phyloP scores from a whole-genome alignment of 2,888 invertebrate genomes.

The Acrobasis consociella region DNA sequence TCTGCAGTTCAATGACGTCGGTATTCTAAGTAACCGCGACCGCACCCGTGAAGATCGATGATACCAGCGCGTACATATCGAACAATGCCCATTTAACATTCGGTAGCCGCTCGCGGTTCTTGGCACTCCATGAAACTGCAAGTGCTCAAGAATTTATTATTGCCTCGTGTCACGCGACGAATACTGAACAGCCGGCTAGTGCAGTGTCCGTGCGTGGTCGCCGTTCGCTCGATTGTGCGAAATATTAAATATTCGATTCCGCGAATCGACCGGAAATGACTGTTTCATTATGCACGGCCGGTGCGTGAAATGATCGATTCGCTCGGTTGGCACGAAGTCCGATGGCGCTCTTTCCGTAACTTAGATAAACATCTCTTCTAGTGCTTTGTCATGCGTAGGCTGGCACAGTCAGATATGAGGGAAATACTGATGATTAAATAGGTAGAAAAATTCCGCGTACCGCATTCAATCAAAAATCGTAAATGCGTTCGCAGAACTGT shows the following conservation, averaged over 20 bases:
- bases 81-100: constrained; percentile 72
- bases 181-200: constrained; percentile 62
- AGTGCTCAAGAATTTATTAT: constrained; percentile 81
- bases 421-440: constrained; percentile 1
- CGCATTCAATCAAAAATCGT: neutral
- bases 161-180: constrained; percentile 63
- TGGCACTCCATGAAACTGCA: constrained; percentile 78
- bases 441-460: neutral
- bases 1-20: constrained; percentile 8
- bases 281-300: constrained; percentile 71
- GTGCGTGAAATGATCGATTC: constrained; percentile 73
- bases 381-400: constrained; percentile 35
- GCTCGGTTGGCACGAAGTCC: constrained; percentile 55
- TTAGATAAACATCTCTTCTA: constrained; percentile 60
- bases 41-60: constrained; percentile 20
- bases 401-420: neutral
- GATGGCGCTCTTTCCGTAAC: constrained; percentile 52
- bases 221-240: constrained; percentile 57
- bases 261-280: constrained; percentile 74
- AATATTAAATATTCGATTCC: constrained; percentile 69
- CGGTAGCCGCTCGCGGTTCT: constrained; percentile 70
- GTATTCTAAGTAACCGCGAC: constrained; percentile 17
- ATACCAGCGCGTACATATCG: constrained; percentile 37
- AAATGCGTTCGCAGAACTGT: neutral
- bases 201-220: constrained; percentile 57